Conservation (phyloP, 1,140 invertebrate species). For the Neelides sp. region DNA sequence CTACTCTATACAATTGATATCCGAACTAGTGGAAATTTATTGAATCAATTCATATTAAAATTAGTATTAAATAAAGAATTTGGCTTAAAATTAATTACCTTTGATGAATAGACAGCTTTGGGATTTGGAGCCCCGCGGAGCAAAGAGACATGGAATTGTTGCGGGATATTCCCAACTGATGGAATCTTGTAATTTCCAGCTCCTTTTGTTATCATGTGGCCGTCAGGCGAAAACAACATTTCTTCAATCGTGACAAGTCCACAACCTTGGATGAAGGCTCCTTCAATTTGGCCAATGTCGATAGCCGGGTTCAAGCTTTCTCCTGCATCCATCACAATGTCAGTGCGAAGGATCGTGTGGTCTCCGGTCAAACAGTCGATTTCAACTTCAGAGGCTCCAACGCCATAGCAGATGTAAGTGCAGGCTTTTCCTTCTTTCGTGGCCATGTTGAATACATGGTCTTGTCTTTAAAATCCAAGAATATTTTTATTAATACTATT, state of each 20-base stretch:
- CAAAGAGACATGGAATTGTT: conserved; percentile 50
- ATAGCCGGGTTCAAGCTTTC: conserved; percentile 54
- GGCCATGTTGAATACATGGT: conserved; percentile 58
- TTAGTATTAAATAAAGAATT: neutral
- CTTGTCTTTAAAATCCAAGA: neutral
- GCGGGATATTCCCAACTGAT: conserved; percentile 42
- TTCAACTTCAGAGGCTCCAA: conserved; percentile 67
- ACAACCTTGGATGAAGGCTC: conserved; percentile 53
- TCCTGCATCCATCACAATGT: conserved; percentile 58
- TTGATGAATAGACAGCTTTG: conserved; percentile 53
- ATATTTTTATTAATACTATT: neutral
- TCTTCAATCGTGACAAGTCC: conserved; percentile 52
- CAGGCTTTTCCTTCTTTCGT: conserved; percentile 56
- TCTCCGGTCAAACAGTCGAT: conserved; percentile 77
- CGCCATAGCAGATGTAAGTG: conserved; percentile 68
- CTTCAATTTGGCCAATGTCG: conserved; percentile 59
- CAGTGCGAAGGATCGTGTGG: conserved; percentile 54
- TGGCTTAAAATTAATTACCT: conserved; percentile 37
- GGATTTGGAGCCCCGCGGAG: conserved; percentile 48
- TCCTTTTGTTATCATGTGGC: conserved; percentile 45
- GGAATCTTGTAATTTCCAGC: conserved; percentile 57
- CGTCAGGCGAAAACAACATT: conserved; percentile 44
- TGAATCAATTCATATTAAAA: neutral
- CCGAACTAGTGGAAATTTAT: neutral
- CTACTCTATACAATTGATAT: too few relatives aligned